Evolutionary conservation across 2,113 vertebrate species (phyloP), one percentile per base, ranked within the genome.

Genomic region (Monopterus albus): DNA sequence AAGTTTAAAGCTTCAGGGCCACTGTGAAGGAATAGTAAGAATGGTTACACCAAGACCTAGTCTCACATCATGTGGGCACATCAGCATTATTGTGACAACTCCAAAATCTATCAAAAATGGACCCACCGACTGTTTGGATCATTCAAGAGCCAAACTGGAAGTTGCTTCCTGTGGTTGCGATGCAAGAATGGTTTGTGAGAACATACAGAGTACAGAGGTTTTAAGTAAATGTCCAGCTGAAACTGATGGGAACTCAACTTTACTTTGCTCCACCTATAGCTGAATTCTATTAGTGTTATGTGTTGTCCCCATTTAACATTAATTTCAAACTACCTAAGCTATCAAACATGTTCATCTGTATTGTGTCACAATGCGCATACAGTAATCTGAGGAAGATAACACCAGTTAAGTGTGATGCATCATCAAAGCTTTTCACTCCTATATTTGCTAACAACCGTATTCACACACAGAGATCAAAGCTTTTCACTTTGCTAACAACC

Each of bases 261-360:
- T n/a, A 20, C 23, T 57, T 56, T 33, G 20, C 59, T 23, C 6
- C 14, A 21, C 18, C 13, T 55, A 14, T 28, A 60, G 26, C 15
- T 31, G 10, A 33, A 14, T 43, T 31, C 6, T n/a, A 14, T 59
- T 70, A 6, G 25, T 21, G 2, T 38, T 28, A 17, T 3, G 2
- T 20, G 5, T 43, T 42, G 5, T 18, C 4, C 2, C 45, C 25
- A 17, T 29, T 51, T 31, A 23, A 3, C 14, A 5, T 43, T 49
- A 12, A 38, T 52, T 42, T 11, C 8, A 36, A 39, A 43, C 21
- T 6, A 55, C 9, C 3, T 7, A 26, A 13, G 5, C 23, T 25
- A 40, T 28, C 20, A 12, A 60, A 65, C n/a, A 39, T 46, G 50
- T 39, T 51, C 31, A 53, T 25, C 26, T 81, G 53, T 17, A 18